phyloP scores from a whole-genome alignment of 1,140 invertebrate genomes.

The Drosophila athabasca region DNA sequence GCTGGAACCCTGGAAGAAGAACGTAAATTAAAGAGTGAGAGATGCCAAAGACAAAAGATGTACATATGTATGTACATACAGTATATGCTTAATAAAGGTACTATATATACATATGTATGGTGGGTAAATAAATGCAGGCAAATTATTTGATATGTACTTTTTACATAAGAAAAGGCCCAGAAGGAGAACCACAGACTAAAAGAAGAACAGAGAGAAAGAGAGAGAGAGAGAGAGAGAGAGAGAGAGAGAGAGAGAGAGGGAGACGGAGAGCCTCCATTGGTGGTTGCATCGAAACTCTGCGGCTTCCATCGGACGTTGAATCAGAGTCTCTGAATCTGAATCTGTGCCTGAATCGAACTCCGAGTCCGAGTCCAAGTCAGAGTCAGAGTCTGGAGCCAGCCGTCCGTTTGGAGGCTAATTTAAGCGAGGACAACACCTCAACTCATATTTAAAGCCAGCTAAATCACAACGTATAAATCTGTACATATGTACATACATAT shows the following conservation, averaged over 20 bases:
- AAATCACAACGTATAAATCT: constrained; percentile 61
- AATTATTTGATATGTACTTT: constrained; percentile 46
- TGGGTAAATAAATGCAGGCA: constrained; percentile 27
- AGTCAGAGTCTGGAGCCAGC: constrained; percentile 20
- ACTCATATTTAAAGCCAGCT: constrained; percentile 81
- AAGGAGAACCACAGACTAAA: neutral
- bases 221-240: too few species aligned
- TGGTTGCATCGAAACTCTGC: too few species aligned
- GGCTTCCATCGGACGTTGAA: constrained; percentile 16
- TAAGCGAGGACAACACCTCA: constrained; percentile 83
- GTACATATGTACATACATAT: neutral
- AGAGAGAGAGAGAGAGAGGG: too few species aligned
- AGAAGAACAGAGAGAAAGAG: constrained; percentile 6
- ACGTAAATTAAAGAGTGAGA: constrained; percentile 62
- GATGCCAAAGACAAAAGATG: constrained; percentile 71
- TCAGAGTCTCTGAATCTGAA: constrained; percentile 27
- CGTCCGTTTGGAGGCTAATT: constrained; percentile 64
- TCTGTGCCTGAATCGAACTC: constrained; percentile 35
- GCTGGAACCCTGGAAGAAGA: neutral
- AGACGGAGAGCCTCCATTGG: neutral
- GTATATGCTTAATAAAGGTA: constrained; percentile 3
- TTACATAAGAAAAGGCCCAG: neutral
- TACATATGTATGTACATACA: neutral
- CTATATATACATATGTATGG: constrained; percentile 2
- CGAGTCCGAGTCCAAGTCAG: too few species aligned